Evolutionary conservation across 2,797 vertebrate genomes (phyloP).

Genomic region (Orestias chungarensis): DNA sequence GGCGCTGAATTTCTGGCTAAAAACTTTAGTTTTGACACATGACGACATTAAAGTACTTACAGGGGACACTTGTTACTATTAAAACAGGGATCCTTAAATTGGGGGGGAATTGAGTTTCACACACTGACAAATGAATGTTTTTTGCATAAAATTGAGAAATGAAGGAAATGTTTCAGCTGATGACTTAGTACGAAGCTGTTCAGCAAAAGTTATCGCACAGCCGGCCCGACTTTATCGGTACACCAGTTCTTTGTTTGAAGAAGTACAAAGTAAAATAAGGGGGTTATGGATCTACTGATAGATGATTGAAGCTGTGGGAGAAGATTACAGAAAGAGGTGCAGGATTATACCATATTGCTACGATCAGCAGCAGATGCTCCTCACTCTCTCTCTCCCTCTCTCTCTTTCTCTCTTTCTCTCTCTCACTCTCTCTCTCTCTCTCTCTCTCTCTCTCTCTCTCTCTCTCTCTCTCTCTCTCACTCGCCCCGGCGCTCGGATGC

Average conservation of each 20-base stretch:
- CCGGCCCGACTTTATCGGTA: not conserved
- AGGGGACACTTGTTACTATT: constrained; percentile 11
- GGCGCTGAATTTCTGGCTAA: not conserved
- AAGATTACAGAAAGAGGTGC: constrained; percentile 19
- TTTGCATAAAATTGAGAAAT: constrained; percentile 28
- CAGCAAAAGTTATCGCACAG: constrained; percentile 27
- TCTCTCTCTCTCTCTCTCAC: constrained; percentile 25
- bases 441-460: constrained; percentile 14
- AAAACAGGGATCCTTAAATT: constrained; percentile 23
- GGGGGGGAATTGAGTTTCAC: constrained; percentile 30
- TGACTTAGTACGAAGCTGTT: constrained; percentile 36
- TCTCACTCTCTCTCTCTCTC: constrained; percentile 19
- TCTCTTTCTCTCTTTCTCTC: constrained; percentile 25
- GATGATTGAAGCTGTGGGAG: not conserved
- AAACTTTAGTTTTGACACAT: not conserved
- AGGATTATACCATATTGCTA: constrained; percentile 42
- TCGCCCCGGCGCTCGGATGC: constrained; percentile 30
- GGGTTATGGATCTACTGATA: constrained; percentile 5
- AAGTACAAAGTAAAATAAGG: constrained; percentile 14
- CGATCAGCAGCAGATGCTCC: constrained; percentile 53
- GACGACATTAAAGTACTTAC: not conserved
- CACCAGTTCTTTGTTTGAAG: constrained; percentile 1
- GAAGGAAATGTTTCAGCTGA: constrained; percentile 33
- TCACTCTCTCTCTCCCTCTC: constrained; percentile 9
- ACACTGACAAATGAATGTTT: constrained; percentile 42